A percentile compares a stretch with the other conserved stretches of the same genome.
phyloP scores from a whole-genome alignment of 1,140 invertebrate genomes.

The Notospermus geniculatus region DNA sequence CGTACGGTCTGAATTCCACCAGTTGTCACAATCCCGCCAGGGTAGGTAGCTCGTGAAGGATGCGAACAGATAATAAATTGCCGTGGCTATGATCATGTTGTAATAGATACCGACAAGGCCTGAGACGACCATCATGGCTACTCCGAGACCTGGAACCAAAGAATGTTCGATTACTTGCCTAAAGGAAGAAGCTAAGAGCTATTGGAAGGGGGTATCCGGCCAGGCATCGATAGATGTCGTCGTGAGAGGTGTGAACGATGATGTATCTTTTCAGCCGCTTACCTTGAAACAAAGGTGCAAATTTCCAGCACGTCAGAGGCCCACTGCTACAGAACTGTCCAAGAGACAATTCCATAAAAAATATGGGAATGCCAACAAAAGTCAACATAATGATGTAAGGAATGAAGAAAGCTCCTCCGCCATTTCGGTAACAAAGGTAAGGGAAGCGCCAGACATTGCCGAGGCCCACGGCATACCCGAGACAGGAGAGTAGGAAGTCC shows the following conservation, averaged over 20 bases:
- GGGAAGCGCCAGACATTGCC: slow-evolving; percentile 91
- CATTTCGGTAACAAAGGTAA: slow-evolving; percentile 55
- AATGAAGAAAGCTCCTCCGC: slow-evolving; percentile 60
- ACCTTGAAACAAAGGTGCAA: slow-evolving; percentile 76
- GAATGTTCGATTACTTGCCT: too few relatives aligned
- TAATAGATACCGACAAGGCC: slow-evolving; percentile 41
- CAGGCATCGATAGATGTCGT: too few relatives aligned
- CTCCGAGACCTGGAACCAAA: slow-evolving; percentile 6
- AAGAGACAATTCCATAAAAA: slow-evolving; percentile 71
- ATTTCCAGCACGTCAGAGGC: slow-evolving; percentile 70
- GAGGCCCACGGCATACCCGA: slow-evolving; percentile 82
- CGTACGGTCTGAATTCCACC: slow-evolving; percentile 57
- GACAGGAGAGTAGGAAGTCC: slow-evolving; percentile 82
- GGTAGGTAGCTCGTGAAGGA: slow-evolving; percentile 27
- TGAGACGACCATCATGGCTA: slow-evolving; percentile 5
- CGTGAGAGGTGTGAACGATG: too few relatives aligned
- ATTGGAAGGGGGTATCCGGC: too few relatives aligned
- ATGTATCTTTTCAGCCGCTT: too few relatives aligned
- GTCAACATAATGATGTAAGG: slow-evolving; percentile 63
- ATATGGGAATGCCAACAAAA: slow-evolving; percentile 67
- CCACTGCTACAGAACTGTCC: slow-evolving; percentile 74
- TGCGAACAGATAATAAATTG: slow-evolving; percentile 37
- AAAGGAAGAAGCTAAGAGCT: too few relatives aligned
- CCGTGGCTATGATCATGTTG: slow-evolving; percentile 51
- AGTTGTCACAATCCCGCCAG: slow-evolving; percentile 25